These are phyloP conservation scores for Borostomias antarcticus DNA, from an alignment of 2,797 vertebrate genomes.

Conservation along the genomic window DNA sequence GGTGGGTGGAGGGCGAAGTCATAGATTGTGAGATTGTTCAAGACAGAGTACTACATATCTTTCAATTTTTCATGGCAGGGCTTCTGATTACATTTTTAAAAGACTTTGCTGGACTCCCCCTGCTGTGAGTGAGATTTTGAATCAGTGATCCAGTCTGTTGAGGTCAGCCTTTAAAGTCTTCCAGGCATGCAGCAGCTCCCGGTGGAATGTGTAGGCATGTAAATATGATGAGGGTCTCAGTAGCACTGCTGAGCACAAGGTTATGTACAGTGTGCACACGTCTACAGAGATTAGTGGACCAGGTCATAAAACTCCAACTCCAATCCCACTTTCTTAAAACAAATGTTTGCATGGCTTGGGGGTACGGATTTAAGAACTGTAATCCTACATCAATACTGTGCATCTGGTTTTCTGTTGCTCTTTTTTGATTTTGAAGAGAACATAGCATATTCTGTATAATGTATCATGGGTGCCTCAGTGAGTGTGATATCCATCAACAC, in stretches of 20 bases:
- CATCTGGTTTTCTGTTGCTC: no score
- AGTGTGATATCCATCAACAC: neutral
- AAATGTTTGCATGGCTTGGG: slow-evolving; percentile 15
- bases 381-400: neutral
- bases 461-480: no score
- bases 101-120: slow-evolving; percentile 1
- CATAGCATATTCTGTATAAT: no score
- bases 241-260: slow-evolving; percentile 22
- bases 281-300: slow-evolving; percentile 34
- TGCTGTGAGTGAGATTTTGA: neutral
- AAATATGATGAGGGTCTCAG: slow-evolving; percentile 44
- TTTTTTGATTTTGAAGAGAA: no score
- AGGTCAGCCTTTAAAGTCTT: slow-evolving; percentile 31
- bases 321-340: neutral
- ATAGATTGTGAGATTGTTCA: slow-evolving; percentile 40
- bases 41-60: slow-evolving; percentile 24
- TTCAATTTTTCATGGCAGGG: slow-evolving; percentile 35
- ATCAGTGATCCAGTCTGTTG: slow-evolving; percentile 16
- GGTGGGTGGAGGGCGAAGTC: no score
- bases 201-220: slow-evolving; percentile 41
- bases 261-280: slow-evolving; percentile 30
- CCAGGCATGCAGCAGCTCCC: slow-evolving; percentile 13
- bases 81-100: slow-evolving; percentile 16
- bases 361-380: slow-evolving; percentile 41
- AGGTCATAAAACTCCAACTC: slow-evolving; percentile 22